Evolutionary conservation across 2,888 invertebrate species (phyloP).

Genomic region (Chydorus sphaericus): DNA sequence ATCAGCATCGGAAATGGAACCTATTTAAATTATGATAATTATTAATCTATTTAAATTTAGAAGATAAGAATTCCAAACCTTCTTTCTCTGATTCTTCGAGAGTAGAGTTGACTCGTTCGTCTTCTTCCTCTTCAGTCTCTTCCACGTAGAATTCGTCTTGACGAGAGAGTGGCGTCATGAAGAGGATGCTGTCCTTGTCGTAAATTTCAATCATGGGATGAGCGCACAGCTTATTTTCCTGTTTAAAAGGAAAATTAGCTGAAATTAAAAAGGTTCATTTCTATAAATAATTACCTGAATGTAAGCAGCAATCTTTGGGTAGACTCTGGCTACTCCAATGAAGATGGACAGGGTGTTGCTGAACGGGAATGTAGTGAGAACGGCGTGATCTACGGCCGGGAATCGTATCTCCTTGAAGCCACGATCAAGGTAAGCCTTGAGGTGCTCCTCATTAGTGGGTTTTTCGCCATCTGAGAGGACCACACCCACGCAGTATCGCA

Average conservation of each 20-base stretch:
- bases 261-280: background rate
- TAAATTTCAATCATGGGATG: slow-evolving; percentile 34
- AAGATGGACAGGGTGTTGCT: slow-evolving; percentile 30
- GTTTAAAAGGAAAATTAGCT: slow-evolving; percentile 11
- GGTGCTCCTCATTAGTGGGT: slow-evolving; percentile 19
- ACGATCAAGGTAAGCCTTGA: slow-evolving; percentile 23
- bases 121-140: slow-evolving; percentile 23
- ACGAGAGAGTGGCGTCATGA: slow-evolving; percentile 31
- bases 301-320: slow-evolving; percentile 29
- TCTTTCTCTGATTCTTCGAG: slow-evolving; percentile 6
- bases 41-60: background rate
- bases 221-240: slow-evolving; percentile 28
- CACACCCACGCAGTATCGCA: slow-evolving; percentile 30
- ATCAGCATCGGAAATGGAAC: background rate
- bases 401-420: slow-evolving; percentile 28
- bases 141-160: slow-evolving; percentile 34
- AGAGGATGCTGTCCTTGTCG: slow-evolving; percentile 28
- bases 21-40: background rate
- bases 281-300: slow-evolving; percentile 25
- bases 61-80: background rate
- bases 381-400: slow-evolving; percentile 30
- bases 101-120: slow-evolving; percentile 2
- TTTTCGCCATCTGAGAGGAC: slow-evolving; percentile 25
- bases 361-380: slow-evolving; percentile 31
- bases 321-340: slow-evolving; percentile 31